A percentile compares a stretch with the other conserved stretches of the same genome.
Conservation (phyloP, 2,113 vertebrate species). For the Cavia porcellus region DNA sequence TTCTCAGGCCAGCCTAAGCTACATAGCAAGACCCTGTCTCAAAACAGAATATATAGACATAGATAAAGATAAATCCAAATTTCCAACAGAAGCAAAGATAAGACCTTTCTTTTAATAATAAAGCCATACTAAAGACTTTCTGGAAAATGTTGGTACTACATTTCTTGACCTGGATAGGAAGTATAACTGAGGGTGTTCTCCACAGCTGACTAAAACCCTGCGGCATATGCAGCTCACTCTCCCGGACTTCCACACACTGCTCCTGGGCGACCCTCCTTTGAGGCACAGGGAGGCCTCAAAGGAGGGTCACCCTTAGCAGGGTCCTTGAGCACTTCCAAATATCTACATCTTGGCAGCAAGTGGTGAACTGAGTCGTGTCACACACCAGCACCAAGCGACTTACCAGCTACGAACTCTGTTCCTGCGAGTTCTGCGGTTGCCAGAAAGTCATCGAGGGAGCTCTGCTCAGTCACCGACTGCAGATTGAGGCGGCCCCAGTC, state of each 20-base stretch:
- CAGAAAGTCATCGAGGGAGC: slow-evolving; percentile 96
- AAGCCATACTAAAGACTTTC: background rate
- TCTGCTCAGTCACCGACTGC: slow-evolving; percentile 96
- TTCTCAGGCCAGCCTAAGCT: background rate
- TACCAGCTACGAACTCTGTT: slow-evolving; percentile 96
- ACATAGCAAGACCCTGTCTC: background rate
- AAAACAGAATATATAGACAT: background rate
- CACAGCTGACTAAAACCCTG: background rate
- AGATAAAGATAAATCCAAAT: background rate
- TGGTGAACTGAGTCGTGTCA: background rate
- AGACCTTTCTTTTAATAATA: background rate
- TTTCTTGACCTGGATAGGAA: background rate
- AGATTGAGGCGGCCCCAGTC: slow-evolving; percentile 94
- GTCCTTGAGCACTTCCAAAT: background rate
- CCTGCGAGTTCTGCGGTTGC: slow-evolving; percentile 97
- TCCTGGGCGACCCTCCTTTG: background rate
- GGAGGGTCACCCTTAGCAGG: background rate
- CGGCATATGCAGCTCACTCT: background rate
- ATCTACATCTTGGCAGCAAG: background rate
- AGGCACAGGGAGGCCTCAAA: background rate
- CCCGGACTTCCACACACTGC: background rate
- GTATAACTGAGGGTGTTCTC: background rate
- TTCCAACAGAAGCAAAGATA: background rate
- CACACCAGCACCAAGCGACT: slow-evolving; percentile 1
- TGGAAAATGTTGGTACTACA: background rate